Evolutionary conservation across 1,140 invertebrate genomes (phyloP), one percentile per base, ranked within the genome.

Genomic region (Bombyx mori): DNA sequence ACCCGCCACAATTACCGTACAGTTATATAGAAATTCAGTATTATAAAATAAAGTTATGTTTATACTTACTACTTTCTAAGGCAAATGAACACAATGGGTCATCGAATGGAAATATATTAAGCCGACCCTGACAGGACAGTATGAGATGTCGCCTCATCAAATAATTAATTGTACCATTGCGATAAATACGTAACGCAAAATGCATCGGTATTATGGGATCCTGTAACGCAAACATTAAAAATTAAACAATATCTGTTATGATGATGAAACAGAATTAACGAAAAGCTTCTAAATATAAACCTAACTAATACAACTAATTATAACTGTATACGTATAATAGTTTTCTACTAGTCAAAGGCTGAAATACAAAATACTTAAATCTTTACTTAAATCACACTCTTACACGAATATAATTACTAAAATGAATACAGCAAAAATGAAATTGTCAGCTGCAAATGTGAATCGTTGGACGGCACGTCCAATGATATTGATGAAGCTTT

Each of bases 31-130:
- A 47, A 3, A 47, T 10, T 2, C n/a, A 47, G n/a, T 47, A 35
- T 51, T 51, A 35, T 7, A n/a, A 51, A 6, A 0, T 26, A 22
- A 26, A 51, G 1, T 26, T 26, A 26, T 26, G 9, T 49, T 49
- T 6, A 2, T 89, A 96, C 95, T 96, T 91, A 97, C 96, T 96
- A 90, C 95, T 97, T 91, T 97, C 96, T 90, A 97, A 94, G 66
- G 95, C 94, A 89, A 98, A 97, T 87, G 94, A 95, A 91, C 96
- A 98, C 85, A 94, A 91, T 65, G 96, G 96, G 90, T 97, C 96
- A 88, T 98, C 96, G 88, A 97, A 97, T 64, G 96, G 96, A 88
- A 98, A 98, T 88, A 97, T 97, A 82, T 96, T 95, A 65, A 97
- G 91, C 86, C 95, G 92, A 75, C 96, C 96, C 88, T 96, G 94